Evolutionary conservation across 2,113 vertebrate species (phyloP), one percentile per base, ranked within the genome.

Genomic region (Amphiprion percula): DNA sequence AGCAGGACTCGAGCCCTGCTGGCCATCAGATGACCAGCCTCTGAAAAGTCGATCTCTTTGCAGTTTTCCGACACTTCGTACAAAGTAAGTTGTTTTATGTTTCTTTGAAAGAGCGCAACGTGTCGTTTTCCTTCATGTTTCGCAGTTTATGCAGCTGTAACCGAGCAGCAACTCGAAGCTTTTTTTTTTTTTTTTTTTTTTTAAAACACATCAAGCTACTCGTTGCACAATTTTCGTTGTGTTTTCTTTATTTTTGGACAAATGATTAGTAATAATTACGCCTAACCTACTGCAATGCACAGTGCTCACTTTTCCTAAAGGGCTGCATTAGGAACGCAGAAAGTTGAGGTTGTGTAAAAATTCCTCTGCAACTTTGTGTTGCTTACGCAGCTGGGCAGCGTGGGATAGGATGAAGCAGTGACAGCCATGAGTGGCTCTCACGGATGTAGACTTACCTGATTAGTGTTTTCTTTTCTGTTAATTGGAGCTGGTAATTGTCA

Each of bases 1-100:
- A 46, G 88, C 77, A 69, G 79, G 73, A 80, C 58, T 46, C 41
- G 41, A 65, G 73, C 23, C 7, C 30, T 54, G 84, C 50, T 84
- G 87, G 67, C 73, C 82, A 81, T 53, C 90, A 80, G 65, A 90
- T 90, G 90, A 83, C 54, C 83, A 90, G 88, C 55, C 90, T 90
- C 23, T 91, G 79, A 37, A 88, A 85, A 90, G 90, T 89, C 70
- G 37, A 74, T 56, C 74, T 47, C 4, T 8, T 73, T 68, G 85
- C 82, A 62, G 79, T 54, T 76, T 71, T 82, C 50, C 71, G 10
- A 59, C 14, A 52, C 65, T 62, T 64, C 55, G 16, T 17, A 21
- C 19, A 0, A 78, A 79, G 92, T 92, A 79, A 92, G 87, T 89
- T 33, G 2, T 14, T 54, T 24, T 23, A 0, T 52, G 28, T 53